phyloP scores from a whole-genome alignment of 1,140 invertebrate species.

The Orius laevigatus region DNA sequence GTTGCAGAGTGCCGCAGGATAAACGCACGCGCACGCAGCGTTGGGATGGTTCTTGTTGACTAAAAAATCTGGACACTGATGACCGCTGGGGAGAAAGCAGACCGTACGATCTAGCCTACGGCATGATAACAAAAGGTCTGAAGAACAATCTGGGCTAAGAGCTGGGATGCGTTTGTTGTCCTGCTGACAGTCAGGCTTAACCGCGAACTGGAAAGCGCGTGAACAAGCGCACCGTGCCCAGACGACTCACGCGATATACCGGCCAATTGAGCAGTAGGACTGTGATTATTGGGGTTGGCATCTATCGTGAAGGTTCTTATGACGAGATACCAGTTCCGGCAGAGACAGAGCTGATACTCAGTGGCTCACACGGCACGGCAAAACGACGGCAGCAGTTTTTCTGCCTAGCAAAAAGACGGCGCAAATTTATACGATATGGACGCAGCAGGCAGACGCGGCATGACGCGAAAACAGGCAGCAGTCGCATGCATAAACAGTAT shows the following conservation, averaged over 20 bases:
- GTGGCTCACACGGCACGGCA: too few relatives aligned
- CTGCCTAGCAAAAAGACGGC: too few relatives aligned
- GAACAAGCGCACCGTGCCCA: background rate
- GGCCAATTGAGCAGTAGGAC: constrained; percentile 4
- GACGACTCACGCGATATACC: background rate
- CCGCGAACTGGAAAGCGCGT: background rate
- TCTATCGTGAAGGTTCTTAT: constrained; percentile 22
- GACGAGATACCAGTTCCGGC: too few relatives aligned
- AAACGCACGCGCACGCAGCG: too few relatives aligned
- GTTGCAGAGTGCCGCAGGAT: too few relatives aligned
- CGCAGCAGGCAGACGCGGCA: too few relatives aligned
- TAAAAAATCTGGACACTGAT: constrained; percentile 20
- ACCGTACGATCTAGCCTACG: background rate
- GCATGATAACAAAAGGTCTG: background rate
- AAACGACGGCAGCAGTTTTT: too few relatives aligned
- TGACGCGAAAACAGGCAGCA: too few relatives aligned
- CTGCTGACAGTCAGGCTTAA: background rate
- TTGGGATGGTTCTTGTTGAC: constrained; percentile 17
- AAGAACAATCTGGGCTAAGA: background rate
- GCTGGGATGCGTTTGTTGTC: background rate
- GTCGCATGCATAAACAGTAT: too few relatives aligned
- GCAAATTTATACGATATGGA: too few relatives aligned
- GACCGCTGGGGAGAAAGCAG: constrained; percentile 9
- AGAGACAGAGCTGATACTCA: too few relatives aligned
- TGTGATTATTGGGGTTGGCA: constrained; percentile 21